Evolutionary conservation across 2,113 vertebrate genomes (phyloP).

Genomic region (Pollimyrus isidori): DNA sequence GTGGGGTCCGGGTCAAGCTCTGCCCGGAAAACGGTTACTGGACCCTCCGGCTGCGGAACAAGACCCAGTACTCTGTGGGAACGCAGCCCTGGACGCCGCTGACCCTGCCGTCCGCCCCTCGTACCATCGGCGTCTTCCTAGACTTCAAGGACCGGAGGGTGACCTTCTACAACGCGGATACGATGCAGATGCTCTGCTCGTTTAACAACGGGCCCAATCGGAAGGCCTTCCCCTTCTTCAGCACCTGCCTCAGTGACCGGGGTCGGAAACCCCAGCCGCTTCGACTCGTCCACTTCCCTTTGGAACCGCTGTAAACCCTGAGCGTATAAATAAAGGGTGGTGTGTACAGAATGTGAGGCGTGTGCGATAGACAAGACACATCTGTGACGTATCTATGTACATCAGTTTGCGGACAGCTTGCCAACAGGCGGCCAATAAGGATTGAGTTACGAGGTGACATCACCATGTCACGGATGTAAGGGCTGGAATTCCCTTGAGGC

Average conservation of each 20-base stretch:
- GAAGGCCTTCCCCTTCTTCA: slow-evolving; percentile 72
- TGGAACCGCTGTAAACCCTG: slow-evolving; percentile 22
- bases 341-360: too few species aligned
- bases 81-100: slow-evolving; percentile 66
- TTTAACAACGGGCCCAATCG: slow-evolving; percentile 55
- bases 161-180: slow-evolving; percentile 64
- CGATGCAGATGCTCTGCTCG: slow-evolving; percentile 69
- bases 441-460: not conserved
- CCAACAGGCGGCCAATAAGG: not conserved
- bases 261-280: slow-evolving; percentile 59
- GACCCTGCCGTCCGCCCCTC: slow-evolving; percentile 25
- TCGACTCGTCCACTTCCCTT: slow-evolving; percentile 60
- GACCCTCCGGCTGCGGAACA: slow-evolving; percentile 67
- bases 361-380: not conserved
- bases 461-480: not conserved
- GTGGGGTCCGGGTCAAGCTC: slow-evolving; percentile 60
- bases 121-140: slow-evolving; percentile 64
- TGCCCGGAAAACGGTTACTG: slow-evolving; percentile 71
- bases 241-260: slow-evolving; percentile 65
- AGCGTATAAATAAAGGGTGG: not conserved
- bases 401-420: not conserved
- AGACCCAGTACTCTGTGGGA: slow-evolving; percentile 57
- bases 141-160: slow-evolving; percentile 65
- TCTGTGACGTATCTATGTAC: not conserved
- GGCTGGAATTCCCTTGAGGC: not conserved